Evolutionary conservation across 2,797 vertebrate species (phyloP), one percentile per base, ranked within the genome.

Genomic region (Astyanax mexicanus): DNA sequence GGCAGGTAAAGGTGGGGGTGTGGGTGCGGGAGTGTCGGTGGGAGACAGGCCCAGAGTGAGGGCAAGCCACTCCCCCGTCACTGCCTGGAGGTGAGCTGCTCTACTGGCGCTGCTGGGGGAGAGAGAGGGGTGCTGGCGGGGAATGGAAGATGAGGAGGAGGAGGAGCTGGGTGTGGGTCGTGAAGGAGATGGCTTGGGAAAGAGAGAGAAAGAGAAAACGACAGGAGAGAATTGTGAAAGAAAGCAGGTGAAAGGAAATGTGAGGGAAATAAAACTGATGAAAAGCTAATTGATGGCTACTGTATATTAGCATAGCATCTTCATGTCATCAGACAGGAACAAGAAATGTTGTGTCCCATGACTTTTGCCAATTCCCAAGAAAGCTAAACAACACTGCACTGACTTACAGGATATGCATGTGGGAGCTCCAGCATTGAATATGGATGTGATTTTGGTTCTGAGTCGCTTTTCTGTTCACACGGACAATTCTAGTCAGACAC

Each of bases 1-100:
- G 81, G 91, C 87, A 80, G 91, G 89, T 82, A 88, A 86, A 58
- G 86, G 84, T 11, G 88, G 83, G 67, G 86, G 85, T 60, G 84
- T 80, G 68, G 85, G 86, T 75, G 74, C 81, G 79, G 82, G 58
- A 19, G 73, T 58, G 66, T 74, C 88, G 81, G 88, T 86, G 44
- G 89, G 86, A 69, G 89, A 90, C 81, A 83, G 78, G 32, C 73
- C 82, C 72, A 84, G 72, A 80, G 86, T 90, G 71, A 88, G 83
- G 73, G 92, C 87, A 25, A 92, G 79, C 79, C 88, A 86, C 68
- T 89, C 89, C 57, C 69, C 87, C 83, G 83, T 74, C 55, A 86
- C 42, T 74, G 85, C 80, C 45, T 81, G 89, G 52, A 90, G 81
- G 80, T 82, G 80, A 77, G 84, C 82, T 3, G 74, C 69, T 83